phyloP scores from a whole-genome alignment of 1,140 invertebrate genomes.

The Hypsibius dujardini region DNA sequence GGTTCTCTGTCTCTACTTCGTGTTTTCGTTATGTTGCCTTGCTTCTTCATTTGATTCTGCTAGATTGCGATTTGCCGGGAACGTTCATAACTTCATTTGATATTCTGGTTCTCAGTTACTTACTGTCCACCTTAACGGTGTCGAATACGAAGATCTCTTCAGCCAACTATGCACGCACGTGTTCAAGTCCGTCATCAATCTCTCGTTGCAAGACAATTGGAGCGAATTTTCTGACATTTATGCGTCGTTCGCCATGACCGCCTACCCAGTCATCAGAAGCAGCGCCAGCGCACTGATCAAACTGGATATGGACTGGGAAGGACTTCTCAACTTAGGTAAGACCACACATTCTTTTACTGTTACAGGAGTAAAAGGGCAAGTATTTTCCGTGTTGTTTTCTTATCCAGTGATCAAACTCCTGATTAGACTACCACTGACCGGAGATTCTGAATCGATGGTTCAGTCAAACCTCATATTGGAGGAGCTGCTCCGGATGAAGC shows the following conservation, averaged over 20 bases:
- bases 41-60: no score
- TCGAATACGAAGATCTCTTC: not conserved
- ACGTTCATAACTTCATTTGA: no score
- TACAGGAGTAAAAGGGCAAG: no score
- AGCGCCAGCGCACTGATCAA: not conserved
- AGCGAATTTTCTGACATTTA: not conserved
- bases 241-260: not conserved
- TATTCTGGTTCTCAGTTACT: no score
- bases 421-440: not conserved
- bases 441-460: not conserved
- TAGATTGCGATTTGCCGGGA: no score
- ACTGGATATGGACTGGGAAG: not conserved
- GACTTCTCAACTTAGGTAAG: not conserved
- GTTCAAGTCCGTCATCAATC: not conserved
- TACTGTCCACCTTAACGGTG: no score
- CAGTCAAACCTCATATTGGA: not conserved
- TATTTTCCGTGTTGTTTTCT: not conserved
- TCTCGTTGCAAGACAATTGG: not conserved
- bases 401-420: not conserved
- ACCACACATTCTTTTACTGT: no score
- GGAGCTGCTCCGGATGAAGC: constrained; percentile 10
- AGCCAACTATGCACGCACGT: not conserved
- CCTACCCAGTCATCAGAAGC: not conserved
- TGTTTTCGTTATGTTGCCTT: no score
- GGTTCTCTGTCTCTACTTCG: no score